A percentile compares a stretch with the other conserved stretches of the same genome.
Conservation (phyloP, 2,888 invertebrate species). For the Pomacea canaliculata region DNA sequence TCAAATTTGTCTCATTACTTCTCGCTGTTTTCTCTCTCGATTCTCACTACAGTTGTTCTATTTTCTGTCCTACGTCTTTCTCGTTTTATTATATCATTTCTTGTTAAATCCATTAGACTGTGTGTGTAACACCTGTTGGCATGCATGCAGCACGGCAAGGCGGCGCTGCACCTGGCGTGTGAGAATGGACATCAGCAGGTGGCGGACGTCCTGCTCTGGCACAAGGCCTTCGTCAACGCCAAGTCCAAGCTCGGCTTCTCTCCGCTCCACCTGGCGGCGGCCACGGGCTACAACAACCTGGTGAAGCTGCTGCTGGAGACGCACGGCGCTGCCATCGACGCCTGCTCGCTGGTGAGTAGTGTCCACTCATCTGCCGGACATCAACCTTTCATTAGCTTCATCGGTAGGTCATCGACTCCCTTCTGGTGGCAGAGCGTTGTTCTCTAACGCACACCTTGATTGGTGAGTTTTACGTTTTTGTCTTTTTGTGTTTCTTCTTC, state of each 20-base stretch:
- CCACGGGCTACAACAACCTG: slow-evolving; percentile 92
- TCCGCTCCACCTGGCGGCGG: slow-evolving; percentile 95
- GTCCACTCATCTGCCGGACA: too few species aligned
- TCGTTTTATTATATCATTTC: too few species aligned
- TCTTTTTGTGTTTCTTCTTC: too few species aligned
- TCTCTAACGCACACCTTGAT: too few species aligned
- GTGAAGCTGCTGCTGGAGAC: slow-evolving; percentile 94
- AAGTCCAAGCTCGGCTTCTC: slow-evolving; percentile 97
- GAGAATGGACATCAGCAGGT: slow-evolving; percentile 86
- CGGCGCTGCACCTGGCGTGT: slow-evolving; percentile 90
- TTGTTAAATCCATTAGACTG: too few species aligned
- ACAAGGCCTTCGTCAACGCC: slow-evolving; percentile 99
- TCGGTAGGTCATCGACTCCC: too few species aligned
- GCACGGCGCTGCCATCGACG: slow-evolving; percentile 95
- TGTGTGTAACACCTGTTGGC: too few species aligned
- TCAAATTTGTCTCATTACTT: neutral
- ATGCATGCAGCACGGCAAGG: slow-evolving; percentile 74
- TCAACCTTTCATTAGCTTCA: too few species aligned
- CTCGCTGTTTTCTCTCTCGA: neutral
- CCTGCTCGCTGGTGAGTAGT: slow-evolving; percentile 82
- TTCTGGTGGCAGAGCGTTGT: too few species aligned
- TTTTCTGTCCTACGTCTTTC: too few species aligned
- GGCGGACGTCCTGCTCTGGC: slow-evolving; percentile 82
- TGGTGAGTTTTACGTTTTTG: too few species aligned
- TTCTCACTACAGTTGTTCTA: neutral